Base-by-base conservation (phyloP, 2,888 invertebrate genomes). In the Eristalis pertinax region DNA sequence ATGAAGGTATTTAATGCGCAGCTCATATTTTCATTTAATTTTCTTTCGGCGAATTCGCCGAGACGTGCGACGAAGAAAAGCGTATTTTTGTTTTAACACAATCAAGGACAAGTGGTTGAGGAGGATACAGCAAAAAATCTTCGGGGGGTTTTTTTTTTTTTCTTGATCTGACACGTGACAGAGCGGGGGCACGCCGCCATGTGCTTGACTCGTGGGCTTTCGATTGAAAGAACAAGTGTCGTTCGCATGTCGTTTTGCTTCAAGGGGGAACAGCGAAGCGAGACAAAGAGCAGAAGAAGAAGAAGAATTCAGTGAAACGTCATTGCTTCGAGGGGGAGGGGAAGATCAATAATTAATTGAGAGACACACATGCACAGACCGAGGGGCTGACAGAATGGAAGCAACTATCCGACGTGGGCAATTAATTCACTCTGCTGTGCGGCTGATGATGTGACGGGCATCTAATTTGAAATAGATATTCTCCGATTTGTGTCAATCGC, bases 1-100 rank as follows among this genome's bases (percentile, higher is more conserved):
- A 77, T 72, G 76, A 73, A 56, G 76, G 76, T 80, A 73, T 73
- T 85, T 81, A 81, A 81, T 85, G 76, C 85, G 73, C 81, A 77
- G 76, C 72, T 81, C 76, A 72, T 62, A 70, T 70, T 70, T 81
- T 81, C 63, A 72, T 79, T 75, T 72, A 26, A 62, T 69, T 76
- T 63, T 24, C 22, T 29, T 26, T 69, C 35, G 26, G 32, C 22
- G 50, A 50, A 8, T 50, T 19, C 19, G 50, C 4, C 8, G 50
- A 50, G 50, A 19, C 43, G 43, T 43, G n/a, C 32, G 32, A 32
- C 8, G 8, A 10, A 32, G n/a, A n/a, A 43, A n/a, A 43, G 19
- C n/a, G 50, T 19, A 19, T 19, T 19, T 50, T 32, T 32, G 1
- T 0, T 2, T 19, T 7, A 1, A 19, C 4, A 50, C 50, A 58